These are phyloP conservation scores for Astyanax mexicanus DNA, from an alignment of 2,797 vertebrate species.

Conservation along the genomic window DNA sequence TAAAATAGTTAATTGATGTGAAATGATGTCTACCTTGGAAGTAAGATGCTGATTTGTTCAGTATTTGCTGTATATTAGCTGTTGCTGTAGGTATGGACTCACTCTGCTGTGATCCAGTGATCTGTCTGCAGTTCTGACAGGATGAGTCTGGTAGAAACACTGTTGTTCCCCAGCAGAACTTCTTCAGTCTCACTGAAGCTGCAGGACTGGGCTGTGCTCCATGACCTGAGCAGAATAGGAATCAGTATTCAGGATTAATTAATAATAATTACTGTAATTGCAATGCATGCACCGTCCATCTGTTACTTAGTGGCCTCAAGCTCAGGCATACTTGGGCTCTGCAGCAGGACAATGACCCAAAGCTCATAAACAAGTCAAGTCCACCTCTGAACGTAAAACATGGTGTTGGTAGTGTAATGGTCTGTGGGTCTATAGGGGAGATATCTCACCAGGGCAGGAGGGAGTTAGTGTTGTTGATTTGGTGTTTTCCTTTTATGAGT, in stretches of 20 bases:
- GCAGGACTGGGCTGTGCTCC: constrained; percentile 14
- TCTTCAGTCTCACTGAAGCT: constrained; percentile 27
- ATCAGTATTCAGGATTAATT: not conserved
- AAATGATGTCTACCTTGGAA: too few species aligned
- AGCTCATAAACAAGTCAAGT: too few species aligned
- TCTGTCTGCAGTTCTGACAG: constrained; percentile 59
- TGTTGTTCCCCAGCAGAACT: constrained; percentile 69
- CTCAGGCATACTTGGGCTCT: too few species aligned
- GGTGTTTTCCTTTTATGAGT: constrained; percentile 13
- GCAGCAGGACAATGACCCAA: too few species aligned
- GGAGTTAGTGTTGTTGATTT: constrained; percentile 19
- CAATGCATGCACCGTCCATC: too few species aligned
- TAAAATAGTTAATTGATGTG: too few species aligned
- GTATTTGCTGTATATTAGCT: too few species aligned
- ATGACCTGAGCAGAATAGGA: constrained; percentile 30
- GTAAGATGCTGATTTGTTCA: too few species aligned
- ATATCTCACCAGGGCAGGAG: constrained; percentile 48
- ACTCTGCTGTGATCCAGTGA: constrained; percentile 66
- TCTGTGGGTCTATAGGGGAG: not conserved
- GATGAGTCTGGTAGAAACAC: constrained; percentile 54
- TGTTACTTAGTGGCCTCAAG: too few species aligned
- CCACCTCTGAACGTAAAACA: too few species aligned
- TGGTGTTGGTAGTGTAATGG: too few species aligned
- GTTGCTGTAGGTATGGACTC: constrained; percentile 35
- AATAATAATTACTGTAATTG: not conserved